Base-by-base conservation (phyloP, 1,140 invertebrate genomes). In the Liolophura sinensis region DNA sequence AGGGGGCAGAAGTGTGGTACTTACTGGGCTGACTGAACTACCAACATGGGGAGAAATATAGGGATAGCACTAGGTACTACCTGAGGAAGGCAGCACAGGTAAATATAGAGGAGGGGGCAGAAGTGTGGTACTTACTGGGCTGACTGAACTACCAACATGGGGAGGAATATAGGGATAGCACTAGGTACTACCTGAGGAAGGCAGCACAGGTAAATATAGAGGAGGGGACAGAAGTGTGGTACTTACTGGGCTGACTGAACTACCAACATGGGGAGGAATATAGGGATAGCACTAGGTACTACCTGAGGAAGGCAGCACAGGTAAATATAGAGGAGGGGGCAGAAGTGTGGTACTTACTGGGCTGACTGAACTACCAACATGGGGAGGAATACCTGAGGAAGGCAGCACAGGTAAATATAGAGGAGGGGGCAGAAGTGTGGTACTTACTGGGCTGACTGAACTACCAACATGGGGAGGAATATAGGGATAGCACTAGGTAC, bases 171-270 rank as follows among this genome's bases (percentile, higher is more conserved):
- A 48, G 22, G n/a, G 18, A 18, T 48, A 24, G 12, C 22, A 20
- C 56, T 40, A 58, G 16, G 22, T 40, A 58, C 22, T 71, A 71
- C 61, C 62, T 71, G 47, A 60, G 57, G 24, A 71, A 71, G 50
- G 65, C 69, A 16, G 59, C 48, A 22, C 67, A n/a, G 56, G 56
- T 58, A 18, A 24, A 16, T n/a, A 24, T 58, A 40, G 7, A 16
- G 40, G 16, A 24, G 31, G 9, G 31, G 31, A 40, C 31, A 5
- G 31, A 40, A 40, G 31, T 40, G 31, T 40, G 31, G 31, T 40
- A 40, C 31, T 40, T 40, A 40, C 31, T 40, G 31, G 31, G 31
- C 31, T 40, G 31, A 9, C 31, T 40, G 31, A 40, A 40, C 31
- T 9, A 40, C 31, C 31, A 5, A 5, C 31, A 40, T 3, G 31